Evolutionary conservation across 92 coral and sea anemone genomes (phyloP).

Genomic region (Porites evermanni): DNA sequence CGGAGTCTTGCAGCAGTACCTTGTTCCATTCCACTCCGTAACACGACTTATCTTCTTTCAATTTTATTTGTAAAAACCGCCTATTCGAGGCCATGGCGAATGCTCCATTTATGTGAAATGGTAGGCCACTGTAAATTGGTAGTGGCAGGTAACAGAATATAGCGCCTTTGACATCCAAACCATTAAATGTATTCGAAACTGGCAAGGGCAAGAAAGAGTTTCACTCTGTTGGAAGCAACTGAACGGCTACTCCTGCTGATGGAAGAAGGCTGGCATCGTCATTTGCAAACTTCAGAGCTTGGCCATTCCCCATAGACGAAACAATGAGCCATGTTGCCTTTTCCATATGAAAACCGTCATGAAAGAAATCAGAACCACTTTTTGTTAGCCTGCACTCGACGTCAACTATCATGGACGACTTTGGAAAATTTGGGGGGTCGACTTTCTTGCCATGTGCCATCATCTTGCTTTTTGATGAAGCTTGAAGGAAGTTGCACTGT

Average conservation of each 20-base stretch:
- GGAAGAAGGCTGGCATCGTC: slow-evolving; percentile 26
- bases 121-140: slow-evolving; percentile 82
- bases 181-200: background rate
- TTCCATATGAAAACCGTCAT: background rate
- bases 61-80: slow-evolving; percentile 65
- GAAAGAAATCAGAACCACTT: slow-evolving; percentile 8
- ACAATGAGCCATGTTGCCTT: slow-evolving; percentile 23
- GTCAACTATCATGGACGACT: slow-evolving; percentile 15
- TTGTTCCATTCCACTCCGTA: slow-evolving; percentile 70
- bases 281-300: slow-evolving; percentile 9
- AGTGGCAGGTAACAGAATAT: slow-evolving; percentile 89
- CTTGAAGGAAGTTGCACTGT: slow-evolving; percentile 59
- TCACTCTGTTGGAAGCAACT: background rate
- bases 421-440: slow-evolving; percentile 3
- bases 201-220: slow-evolving; percentile 24
- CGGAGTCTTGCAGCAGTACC: slow-evolving; percentile 62
- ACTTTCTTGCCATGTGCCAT: background rate
- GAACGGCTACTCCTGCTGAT: slow-evolving; percentile 45
- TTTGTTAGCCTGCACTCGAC: slow-evolving; percentile 8
- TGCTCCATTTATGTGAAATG: slow-evolving; percentile 78
- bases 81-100: slow-evolving; percentile 77
- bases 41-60: slow-evolving; percentile 70
- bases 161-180: slow-evolving; percentile 38
- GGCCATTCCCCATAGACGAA: slow-evolving; percentile 42
- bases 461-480: slow-evolving; percentile 32